These are phyloP conservation scores for Nannospalax galili DNA, from an alignment of 2,113 vertebrate genomes.

Conservation along the genomic window DNA sequence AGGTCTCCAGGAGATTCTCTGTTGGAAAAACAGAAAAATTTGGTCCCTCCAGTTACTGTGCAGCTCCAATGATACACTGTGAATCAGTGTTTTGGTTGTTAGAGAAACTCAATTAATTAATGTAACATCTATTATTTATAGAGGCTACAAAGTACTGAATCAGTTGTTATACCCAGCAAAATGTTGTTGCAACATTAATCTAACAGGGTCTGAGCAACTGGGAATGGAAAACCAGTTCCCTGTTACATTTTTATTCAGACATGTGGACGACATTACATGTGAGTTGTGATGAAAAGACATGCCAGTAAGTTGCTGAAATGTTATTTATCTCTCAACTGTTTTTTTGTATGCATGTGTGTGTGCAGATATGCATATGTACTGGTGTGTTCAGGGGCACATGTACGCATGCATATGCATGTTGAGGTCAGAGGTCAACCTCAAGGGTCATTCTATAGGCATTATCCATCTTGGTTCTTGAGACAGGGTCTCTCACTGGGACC, in stretches of 20 bases:
- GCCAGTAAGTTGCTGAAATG: background rate
- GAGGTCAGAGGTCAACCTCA: background rate
- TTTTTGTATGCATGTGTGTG: background rate
- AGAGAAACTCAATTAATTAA: background rate
- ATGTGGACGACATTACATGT: fast-evolving
- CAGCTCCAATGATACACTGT: background rate
- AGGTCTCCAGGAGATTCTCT: fast-evolving
- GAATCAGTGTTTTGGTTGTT: background rate
- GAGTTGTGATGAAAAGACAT: background rate
- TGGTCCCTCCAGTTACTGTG: background rate
- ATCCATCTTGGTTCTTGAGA: background rate
- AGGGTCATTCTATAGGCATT: background rate
- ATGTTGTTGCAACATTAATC: background rate
- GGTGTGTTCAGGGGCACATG: background rate
- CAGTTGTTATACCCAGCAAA: background rate
- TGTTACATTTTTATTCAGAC: background rate
- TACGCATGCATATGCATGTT: too few species aligned
- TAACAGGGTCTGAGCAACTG: background rate
- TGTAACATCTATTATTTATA: background rate
- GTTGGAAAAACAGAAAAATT: background rate
- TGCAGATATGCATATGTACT: background rate
- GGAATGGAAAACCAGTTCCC: background rate
- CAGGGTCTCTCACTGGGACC: background rate
- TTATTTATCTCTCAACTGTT: conserved; percentile 5
- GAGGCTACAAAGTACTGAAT: background rate